A percentile compares a stretch with the other conserved stretches of the same genome.
phyloP scores from a whole-genome alignment of 2,797 vertebrate genomes.

The Smutsia gigantea region DNA sequence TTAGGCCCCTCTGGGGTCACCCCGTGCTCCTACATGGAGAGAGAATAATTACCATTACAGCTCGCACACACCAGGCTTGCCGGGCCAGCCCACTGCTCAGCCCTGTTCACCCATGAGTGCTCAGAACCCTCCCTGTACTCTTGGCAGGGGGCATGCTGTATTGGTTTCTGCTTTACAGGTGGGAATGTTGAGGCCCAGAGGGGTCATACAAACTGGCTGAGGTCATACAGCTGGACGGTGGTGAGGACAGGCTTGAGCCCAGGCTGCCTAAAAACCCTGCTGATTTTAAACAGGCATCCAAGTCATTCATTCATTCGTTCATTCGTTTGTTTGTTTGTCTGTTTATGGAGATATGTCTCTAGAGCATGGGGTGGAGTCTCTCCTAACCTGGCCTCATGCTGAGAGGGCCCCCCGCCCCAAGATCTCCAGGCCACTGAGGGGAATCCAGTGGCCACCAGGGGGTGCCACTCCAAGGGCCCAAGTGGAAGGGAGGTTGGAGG shows the following conservation, averaged over 20 bases:
- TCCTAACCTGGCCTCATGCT: background rate
- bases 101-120: fast-evolving
- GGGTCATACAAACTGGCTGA: background rate
- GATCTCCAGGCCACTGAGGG: background rate
- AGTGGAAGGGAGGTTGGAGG: background rate
- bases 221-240: background rate
- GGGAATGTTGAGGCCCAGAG: background rate
- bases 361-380: fast-evolving
- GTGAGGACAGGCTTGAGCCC: background rate
- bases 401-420: background rate
- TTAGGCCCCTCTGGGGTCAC: background rate
- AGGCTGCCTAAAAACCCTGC: background rate
- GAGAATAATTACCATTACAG: background rate
- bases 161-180: background rate
- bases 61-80: background rate
- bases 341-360: background rate
- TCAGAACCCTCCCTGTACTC: background rate
- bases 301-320: background rate
- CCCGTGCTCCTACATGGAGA: fast-evolving
- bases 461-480: background rate
- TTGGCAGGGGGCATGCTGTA: fast-evolving
- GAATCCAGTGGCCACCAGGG: background rate
- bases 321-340: no score
- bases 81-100: background rate
- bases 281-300: background rate